Evolutionary conservation across 53 echinoderm and acorn worm species (phyloP), one percentile per base, ranked within the genome.

Genomic region (Crossaster papposus): DNA sequence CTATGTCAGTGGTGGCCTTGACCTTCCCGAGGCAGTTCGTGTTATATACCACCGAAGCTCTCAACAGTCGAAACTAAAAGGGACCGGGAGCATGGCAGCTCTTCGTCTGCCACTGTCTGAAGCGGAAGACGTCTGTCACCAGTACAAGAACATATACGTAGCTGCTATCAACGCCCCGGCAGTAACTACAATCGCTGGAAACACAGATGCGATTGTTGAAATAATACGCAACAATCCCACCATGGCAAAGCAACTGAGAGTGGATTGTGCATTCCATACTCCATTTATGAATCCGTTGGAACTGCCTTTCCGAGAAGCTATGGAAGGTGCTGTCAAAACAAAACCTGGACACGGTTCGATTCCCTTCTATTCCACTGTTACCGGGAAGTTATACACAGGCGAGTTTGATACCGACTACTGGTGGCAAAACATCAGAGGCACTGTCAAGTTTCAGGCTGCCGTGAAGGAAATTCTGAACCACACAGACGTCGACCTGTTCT

Each of bases 191-290:
- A 89, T 96, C 30, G 95, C 95, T 64, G 97, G 95, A 8, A 88
- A 91, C 71, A 89, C 78, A 54, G 90, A 94, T 28, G 91, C 91
- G 28, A 94, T 96, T 37, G 85, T 81, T 36, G 76, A 92, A 77
- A 91, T 96, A 52, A 89, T 78, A 30, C 84, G 50, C 2, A 91
- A 94, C 15, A 92, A 92, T 64, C 89, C 90, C 15, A 94, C 86
- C 51, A 88, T 92, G 30, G 97, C 94, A 38, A 97, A 91, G 72
- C 91, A 89, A 70, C 82, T 95, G 75, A 72, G 95, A 23, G 95
- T 97, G 3, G 80, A 91, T 54, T 94, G 95, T 88, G 95, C 97
- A 20, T 97, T 95, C 83, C 97, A 97, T 83, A 94, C 97, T 37
- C 97, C 95, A 22, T 91, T 92, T 70, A 97, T 97, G 97, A 94